phyloP scores from a whole-genome alignment of 2,113 vertebrate species.

The mouse (Mus musculus) region GRCm39 chr1:81058001-81058500 shows the following conservation, averaged over 20 bases:
- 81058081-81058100: not conserved
- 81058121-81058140: not conserved
- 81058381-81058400: not conserved
- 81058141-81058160: not conserved
- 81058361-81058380: not conserved
- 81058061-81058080: not conserved
- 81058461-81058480: not conserved
- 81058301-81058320: not conserved
- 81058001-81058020: not conserved
- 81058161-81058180: not conserved
- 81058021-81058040: not conserved
- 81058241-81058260: not conserved
- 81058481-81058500: not conserved
- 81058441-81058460: not conserved
- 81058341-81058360: not conserved
- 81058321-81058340: not conserved
- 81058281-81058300: accelerated
- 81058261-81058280: not conserved
- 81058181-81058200: slow-evolving; percentile 6
- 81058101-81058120: not conserved
- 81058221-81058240: not conserved
- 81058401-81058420: not conserved
- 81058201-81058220: slow-evolving; percentile 28
- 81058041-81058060: not conserved
- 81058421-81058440: not conserved